A percentile compares a stretch with the other conserved stretches of the same genome.
phyloP scores from a whole-genome alignment of 2,888 invertebrate genomes.

The Nemapogon koenigi region DNA sequence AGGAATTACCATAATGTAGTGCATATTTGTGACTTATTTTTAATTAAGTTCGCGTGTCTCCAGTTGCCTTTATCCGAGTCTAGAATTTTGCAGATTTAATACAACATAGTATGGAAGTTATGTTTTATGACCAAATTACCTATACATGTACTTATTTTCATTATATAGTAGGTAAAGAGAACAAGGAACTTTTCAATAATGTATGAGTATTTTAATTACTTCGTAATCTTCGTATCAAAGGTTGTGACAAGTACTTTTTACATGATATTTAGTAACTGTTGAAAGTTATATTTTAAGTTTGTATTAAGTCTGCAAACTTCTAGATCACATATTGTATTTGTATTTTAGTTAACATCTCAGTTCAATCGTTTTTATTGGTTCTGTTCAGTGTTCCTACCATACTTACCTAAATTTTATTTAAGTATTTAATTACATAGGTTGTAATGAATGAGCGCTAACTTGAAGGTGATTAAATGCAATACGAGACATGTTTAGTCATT shows the following conservation, averaged over 20 bases:
- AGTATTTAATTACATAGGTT: constrained; percentile 42
- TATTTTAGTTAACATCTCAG: constrained; percentile 1
- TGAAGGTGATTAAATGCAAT: too few relatives aligned
- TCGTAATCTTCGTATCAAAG: background rate
- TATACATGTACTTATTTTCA: too few relatives aligned
- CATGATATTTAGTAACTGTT: background rate
- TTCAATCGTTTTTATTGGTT: constrained; percentile 28
- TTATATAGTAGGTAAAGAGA: too few relatives aligned
- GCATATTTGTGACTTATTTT: constrained; percentile 31
- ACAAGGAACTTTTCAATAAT: too few relatives aligned
- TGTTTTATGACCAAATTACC: background rate
- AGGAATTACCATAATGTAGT: constrained; percentile 46
- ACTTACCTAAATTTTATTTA: constrained; percentile 53
- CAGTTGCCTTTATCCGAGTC: too few relatives aligned
- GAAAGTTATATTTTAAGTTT: background rate
- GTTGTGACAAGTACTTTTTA: constrained; percentile 3
- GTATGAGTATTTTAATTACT: too few relatives aligned
- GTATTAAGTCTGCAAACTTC: constrained; percentile 2
- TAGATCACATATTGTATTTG: background rate
- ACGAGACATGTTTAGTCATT: background rate
- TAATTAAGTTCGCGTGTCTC: too few relatives aligned
- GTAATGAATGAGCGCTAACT: constrained; percentile 26
- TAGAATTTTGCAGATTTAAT: background rate
- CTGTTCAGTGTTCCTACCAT: constrained; percentile 55
- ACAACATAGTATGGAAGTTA: background rate